These are phyloP conservation scores for Leptinotarsa rubiginosa DNA, from an alignment of 2,888 invertebrate species.

Conservation along the genomic window DNA sequence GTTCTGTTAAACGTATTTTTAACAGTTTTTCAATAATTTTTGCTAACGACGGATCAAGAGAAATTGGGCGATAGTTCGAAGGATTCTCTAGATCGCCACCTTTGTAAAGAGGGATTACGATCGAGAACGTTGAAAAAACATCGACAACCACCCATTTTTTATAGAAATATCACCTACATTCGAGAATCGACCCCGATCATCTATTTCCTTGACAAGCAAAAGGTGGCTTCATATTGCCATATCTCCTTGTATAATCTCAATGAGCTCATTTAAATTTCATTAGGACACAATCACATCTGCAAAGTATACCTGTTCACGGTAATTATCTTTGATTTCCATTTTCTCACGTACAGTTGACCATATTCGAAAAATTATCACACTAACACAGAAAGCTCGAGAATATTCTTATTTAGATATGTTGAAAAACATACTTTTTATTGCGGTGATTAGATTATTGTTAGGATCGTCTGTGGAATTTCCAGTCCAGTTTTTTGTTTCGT, in stretches of 20 bases:
- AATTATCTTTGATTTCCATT: slow-evolving; percentile 33
- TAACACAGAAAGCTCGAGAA: slow-evolving; percentile 33
- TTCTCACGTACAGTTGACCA: slow-evolving; percentile 31
- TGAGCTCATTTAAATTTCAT: slow-evolving; percentile 18
- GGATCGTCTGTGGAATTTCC: no score
- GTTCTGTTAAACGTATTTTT: no score
- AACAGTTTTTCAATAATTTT: no score
- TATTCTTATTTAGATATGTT: not conserved
- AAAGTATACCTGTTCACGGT: slow-evolving; percentile 21
- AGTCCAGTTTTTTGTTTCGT: no score
- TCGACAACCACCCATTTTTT: not conserved
- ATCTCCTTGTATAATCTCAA: slow-evolving; percentile 11
- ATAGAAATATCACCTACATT: not conserved
- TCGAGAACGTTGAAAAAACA: not conserved
- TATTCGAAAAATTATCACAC: slow-evolving; percentile 29
- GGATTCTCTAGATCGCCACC: no score
- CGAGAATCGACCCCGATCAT: not conserved
- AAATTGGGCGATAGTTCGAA: no score
- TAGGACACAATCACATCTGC: slow-evolving; percentile 30
- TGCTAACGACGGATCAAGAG: no score
- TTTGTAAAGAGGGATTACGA: no score
- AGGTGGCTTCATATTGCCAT: not conserved
- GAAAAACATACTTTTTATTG: not conserved
- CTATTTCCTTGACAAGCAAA: not conserved
- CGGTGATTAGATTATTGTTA: not conserved